Conservation (phyloP, 2,888 invertebrate genomes). For the Sminthurinus aureus region DNA sequence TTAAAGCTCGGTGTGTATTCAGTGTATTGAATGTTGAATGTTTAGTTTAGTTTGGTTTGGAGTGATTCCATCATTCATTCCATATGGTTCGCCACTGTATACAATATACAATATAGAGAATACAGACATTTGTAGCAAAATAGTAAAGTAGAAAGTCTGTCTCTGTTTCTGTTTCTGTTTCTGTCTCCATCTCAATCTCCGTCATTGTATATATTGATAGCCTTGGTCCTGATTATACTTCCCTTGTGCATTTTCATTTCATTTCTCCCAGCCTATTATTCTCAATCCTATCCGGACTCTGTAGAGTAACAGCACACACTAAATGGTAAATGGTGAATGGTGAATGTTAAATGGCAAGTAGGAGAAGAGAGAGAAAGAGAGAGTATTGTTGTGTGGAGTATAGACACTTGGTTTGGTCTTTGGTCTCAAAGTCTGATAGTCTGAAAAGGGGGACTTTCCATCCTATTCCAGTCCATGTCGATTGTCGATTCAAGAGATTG, state of each 20-base stretch:
- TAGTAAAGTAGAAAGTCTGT: background rate
- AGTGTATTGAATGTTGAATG: background rate
- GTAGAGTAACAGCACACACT: background rate
- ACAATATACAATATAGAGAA: background rate
- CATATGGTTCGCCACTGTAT: slow-evolving; percentile 21
- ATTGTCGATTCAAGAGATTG: too few species aligned
- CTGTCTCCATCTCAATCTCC: background rate
- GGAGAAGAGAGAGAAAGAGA: background rate
- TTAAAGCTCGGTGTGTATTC: background rate
- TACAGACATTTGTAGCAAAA: too few species aligned
- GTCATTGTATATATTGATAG: background rate
- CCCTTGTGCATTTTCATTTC: background rate
- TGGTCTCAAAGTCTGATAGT: too few species aligned
- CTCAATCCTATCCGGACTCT: background rate
- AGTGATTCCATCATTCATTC: slow-evolving; percentile 30
- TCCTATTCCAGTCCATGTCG: too few species aligned
- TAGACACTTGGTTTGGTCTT: too few species aligned
- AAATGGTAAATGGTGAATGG: too few species aligned
- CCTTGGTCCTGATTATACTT: background rate
- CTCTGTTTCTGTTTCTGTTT: background rate
- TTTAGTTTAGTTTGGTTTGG: background rate
- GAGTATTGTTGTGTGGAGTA: background rate
- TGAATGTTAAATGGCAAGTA: background rate
- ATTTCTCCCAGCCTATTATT: slow-evolving; percentile 20
- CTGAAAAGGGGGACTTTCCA: too few species aligned